Evolutionary conservation across 2,888 invertebrate species (phyloP).

Genomic region (Drosophila anceps): DNA sequence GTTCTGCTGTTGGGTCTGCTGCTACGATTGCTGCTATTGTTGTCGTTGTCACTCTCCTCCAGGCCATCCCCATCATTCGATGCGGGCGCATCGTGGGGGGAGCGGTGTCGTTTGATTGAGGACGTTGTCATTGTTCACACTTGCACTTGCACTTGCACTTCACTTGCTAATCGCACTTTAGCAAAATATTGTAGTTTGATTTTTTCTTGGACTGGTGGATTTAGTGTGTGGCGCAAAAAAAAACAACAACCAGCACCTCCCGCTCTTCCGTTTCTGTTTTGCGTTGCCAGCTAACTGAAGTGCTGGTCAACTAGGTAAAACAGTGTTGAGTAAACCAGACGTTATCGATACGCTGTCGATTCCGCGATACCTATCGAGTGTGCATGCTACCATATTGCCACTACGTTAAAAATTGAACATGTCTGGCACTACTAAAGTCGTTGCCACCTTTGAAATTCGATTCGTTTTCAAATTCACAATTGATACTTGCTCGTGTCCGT

Average conservation of each 20-base stretch:
- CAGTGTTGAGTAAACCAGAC: conserved; percentile 30
- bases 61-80: conserved; percentile 45
- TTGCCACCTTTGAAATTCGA: not conserved
- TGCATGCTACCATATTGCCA: not conserved
- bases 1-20: not conserved
- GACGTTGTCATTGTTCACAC: conserved; percentile 77
- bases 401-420: not conserved
- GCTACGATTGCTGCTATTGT: conserved; percentile 4
- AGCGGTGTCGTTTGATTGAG: conserved; percentile 68
- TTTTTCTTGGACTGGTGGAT: conserved; percentile 28
- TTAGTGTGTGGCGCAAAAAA: conserved; percentile 43
- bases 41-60: conserved; percentile 34
- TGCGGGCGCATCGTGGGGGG: conserved; percentile 49
- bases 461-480: conserved; percentile 14
- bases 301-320: conserved; percentile 34
- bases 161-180: conserved; percentile 29
- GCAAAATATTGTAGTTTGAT: conserved; percentile 30
- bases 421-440: conserved; percentile 26
- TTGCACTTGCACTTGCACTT: conserved; percentile 8
- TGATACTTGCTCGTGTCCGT: not conserved
- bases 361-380: conserved; percentile 18
- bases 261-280: conserved; percentile 50
- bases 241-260: conserved; percentile 39
- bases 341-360: conserved; percentile 32
- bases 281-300: conserved; percentile 41